A percentile compares a stretch with the other conserved stretches of the same genome.
Evolutionary conservation across 2,797 vertebrate species (phyloP).

Genomic region (Pseudocheirus occidentalis): DNA sequence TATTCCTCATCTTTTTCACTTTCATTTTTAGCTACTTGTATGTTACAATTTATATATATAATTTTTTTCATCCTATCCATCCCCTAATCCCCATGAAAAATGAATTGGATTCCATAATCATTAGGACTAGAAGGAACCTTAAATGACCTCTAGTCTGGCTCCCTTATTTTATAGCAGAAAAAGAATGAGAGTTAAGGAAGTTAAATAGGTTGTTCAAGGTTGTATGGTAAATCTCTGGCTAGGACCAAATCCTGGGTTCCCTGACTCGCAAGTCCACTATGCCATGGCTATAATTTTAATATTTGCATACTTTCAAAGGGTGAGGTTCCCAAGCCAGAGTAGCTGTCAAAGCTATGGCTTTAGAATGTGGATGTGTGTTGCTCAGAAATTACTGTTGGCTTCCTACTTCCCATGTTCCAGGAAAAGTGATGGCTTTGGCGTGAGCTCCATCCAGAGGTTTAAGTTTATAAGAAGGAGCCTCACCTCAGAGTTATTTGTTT

Average conservation of each 20-base stretch:
- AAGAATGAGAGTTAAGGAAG: neutral
- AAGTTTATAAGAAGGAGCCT: constrained; percentile 81
- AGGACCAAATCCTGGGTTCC: neutral
- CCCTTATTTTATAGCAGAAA: neutral
- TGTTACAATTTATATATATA: constrained; percentile 2
- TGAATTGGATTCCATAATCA: too few relatives aligned
- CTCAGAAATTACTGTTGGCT: constrained; percentile 68
- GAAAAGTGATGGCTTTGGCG: constrained; percentile 80
- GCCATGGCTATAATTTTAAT: neutral
- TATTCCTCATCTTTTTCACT: neutral
- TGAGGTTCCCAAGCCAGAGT: neutral
- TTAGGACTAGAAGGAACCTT: too few relatives aligned
- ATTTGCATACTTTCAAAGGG: constrained; percentile 21
- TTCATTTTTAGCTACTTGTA: constrained; percentile 16
- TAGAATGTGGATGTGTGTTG: neutral
- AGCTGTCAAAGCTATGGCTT: neutral
- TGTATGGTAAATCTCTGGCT: neutral
- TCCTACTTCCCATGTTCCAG: constrained; percentile 79
- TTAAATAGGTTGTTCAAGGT: neutral
- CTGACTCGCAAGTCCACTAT: neutral
- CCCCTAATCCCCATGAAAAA: too few relatives aligned
- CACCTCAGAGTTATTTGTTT: constrained; percentile 81
- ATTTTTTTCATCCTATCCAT: neutral
- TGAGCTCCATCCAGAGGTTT: constrained; percentile 76
- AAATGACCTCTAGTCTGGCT: neutral